Base-by-base conservation (phyloP, 2,888 invertebrate species). In the Azorinus chamasolen region DNA sequence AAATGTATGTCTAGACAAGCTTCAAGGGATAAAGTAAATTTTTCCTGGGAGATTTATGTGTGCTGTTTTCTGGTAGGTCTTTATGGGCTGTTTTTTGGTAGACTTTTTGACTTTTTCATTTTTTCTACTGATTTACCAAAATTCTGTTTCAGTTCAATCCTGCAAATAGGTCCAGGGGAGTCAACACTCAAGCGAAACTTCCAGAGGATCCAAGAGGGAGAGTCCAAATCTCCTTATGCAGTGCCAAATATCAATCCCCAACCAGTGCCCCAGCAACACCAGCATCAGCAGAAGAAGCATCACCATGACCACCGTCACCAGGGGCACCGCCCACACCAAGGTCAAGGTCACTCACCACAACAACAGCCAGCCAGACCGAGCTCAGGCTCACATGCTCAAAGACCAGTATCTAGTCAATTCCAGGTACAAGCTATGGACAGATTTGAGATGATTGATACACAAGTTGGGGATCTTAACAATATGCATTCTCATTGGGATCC, bases 111-210 rank as follows among this genome's bases (percentile, higher is more conserved):
- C n/a, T n/a, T n/a, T n/a, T n/a, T n/a, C n/a, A n/a, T n/a, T n/a
- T n/a, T n/a, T n/a, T n/a, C n/a, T n/a, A n/a, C n/a, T n/a, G n/a
- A n/a, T n/a, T n/a, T n/a, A n/a, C n/a, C n/a, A n/a, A n/a, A n/a
- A n/a, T n/a, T n/a, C n/a, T n/a, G 55, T 83, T 82, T 46, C 90
- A 93, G 93, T 79, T 98, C 98, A 76, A 98, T 98, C 90, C 96
- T 99, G 84, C 97, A 97, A 93, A 96, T 96, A 62, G 80, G 80
- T 24, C 95, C 95, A 73, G 97, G 97, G 73, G 99, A 99, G 66
- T 98, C 99, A 93, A 99, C 99, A 14, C 95, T 99, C 77, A 95
- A 99, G 51, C 95, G 99, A 74, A 99, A 99, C 94, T 99, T 99
- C 95, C 98, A 98, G 93, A 97, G 98, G 94, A 97, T 99, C 87